phyloP scores from a whole-genome alignment of 2,113 vertebrate species.

The Stegastes partitus region DNA sequence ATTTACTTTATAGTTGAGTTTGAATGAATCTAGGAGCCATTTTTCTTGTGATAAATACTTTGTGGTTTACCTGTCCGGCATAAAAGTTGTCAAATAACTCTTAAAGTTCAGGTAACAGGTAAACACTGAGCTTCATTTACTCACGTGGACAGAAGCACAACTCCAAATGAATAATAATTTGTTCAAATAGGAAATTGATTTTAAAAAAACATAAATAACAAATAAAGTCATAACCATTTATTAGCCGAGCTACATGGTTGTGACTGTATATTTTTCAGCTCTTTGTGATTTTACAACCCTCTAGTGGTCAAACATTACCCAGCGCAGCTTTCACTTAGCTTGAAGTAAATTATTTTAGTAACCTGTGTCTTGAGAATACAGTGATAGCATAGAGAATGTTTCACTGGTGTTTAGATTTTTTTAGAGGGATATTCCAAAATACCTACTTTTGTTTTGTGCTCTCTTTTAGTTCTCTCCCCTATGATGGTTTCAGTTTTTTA shows the following conservation, averaged over 20 bases:
- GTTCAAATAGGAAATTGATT: neutral
- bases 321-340: neutral
- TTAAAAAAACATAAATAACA: too few relatives aligned
- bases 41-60: too few relatives aligned
- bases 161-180: neutral
- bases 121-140: neutral
- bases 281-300: constrained; percentile 2
- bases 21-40: too few relatives aligned
- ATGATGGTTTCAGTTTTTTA: neutral
- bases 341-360: neutral
- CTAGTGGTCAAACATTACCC: neutral
- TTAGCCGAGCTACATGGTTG: neutral
- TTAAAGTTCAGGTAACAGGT: neutral
- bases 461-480: neutral
- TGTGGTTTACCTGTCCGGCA: too few relatives aligned
- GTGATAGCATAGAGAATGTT: neutral
- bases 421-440: neutral
- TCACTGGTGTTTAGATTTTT: neutral
- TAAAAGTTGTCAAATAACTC: too few relatives aligned
- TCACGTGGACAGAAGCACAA: neutral
- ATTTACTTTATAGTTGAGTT: neutral
- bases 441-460: neutral
- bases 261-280: neutral
- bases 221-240: neutral
- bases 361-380: neutral